Evolutionary conservation across 2,888 invertebrate species (phyloP), one percentile per base, ranked within the genome.

Genomic region (Lepas anatifera): DNA sequence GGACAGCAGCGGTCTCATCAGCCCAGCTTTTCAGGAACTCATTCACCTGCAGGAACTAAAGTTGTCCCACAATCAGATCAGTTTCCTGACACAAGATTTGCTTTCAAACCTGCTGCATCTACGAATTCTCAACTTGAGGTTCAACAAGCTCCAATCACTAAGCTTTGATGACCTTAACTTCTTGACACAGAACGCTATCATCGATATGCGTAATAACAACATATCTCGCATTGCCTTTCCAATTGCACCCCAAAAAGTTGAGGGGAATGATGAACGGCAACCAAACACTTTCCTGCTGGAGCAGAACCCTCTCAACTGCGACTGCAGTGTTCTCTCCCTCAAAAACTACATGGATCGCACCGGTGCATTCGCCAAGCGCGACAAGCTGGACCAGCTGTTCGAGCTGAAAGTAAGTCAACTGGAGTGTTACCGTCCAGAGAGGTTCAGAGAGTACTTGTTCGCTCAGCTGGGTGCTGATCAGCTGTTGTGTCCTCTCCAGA

Each of bases 251-350:
- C 52, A 64, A 27, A 52, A 64, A 16, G 67, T 10, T 18, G 68
- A 27, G 43, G 27, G 22, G 35, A 64, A 68, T 39, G n/a, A 29
- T 18, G 2, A 41, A 8, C 39, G 27, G 13, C 32, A 39, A 27
- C 48, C 52, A 27, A 70, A 71, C 3, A 75, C 78, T 41, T 72
- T 72, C n/a, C 29, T 68, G 25, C 76, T 87, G 1, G 83, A 81
- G 22, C 77, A 83, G 43, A 88, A 88, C 80, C 87, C 87, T 0
- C 75, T 89, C 11, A 73, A 77, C 4, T 89, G 89, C 75, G 85
- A 87, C 76, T 88, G 88, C 76, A 71, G 77, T 0, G 74, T 85
- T 1, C 81, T 84, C 72, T 78, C 83, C 71, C 83, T 88, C 67
- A 78, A 85, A 1, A 81, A 82, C 58, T 85, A 84, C 73, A 75